Percentiles rank a stretch among this genome's conserved stretches.
Conservation (phyloP, 1,140 invertebrate genomes). For the Uloborus diversus region DNA sequence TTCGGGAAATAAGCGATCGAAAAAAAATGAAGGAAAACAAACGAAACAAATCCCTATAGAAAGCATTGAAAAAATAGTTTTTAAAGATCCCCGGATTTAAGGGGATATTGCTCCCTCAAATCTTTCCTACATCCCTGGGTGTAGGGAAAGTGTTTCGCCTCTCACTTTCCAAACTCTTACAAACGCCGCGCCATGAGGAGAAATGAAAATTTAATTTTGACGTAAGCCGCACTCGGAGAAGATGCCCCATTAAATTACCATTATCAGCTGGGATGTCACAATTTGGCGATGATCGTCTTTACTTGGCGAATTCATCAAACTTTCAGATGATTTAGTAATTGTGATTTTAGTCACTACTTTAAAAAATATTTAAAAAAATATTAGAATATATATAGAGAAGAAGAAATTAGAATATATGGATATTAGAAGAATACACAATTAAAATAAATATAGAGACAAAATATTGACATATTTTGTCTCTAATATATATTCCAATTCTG, state of each 20-base stretch:
- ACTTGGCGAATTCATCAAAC: neutral
- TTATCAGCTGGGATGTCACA: neutral
- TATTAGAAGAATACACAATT: no score
- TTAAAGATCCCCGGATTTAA: constrained; percentile 32
- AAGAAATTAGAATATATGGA: no score
- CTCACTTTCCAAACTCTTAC: constrained; percentile 44
- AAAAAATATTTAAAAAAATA: no score
- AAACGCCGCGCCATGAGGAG: constrained; percentile 44
- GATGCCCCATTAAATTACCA: constrained; percentile 56
- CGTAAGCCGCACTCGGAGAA: constrained; percentile 43
- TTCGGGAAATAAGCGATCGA: neutral
- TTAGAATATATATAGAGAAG: no score
- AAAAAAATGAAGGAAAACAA: constrained; percentile 2
- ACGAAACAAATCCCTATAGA: constrained; percentile 29
- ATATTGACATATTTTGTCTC: no score
- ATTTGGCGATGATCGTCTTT: constrained; percentile 5
- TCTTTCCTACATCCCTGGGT: constrained; percentile 12
- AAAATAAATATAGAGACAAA: no score
- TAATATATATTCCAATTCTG: no score
- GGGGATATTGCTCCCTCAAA: constrained; percentile 4
- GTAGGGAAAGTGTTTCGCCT: constrained; percentile 47
- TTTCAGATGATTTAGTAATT: neutral
- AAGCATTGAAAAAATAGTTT: constrained; percentile 26
- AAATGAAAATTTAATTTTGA: constrained; percentile 57
- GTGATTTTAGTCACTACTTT: no score